A percentile compares a stretch with the other conserved stretches of the same genome.
Evolutionary conservation across 2,888 invertebrate species (phyloP).

Genomic region (Coecobrya sp.): DNA sequence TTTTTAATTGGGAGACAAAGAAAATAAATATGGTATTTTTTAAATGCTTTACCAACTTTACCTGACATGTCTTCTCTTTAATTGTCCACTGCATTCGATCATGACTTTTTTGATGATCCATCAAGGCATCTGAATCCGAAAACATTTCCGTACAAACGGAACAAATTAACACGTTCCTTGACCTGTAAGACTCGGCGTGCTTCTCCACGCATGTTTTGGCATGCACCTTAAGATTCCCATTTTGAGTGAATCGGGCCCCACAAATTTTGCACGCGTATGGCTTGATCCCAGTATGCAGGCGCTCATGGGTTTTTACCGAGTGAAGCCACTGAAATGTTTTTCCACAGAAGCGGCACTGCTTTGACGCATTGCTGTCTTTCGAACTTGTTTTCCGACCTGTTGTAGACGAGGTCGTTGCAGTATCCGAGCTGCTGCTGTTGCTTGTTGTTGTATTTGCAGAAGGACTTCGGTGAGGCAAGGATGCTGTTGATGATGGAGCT

Average conservation of each 20-base stretch:
- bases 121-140: slow-evolving; percentile 75
- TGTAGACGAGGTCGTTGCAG: slow-evolving; percentile 19
- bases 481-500: slow-evolving; percentile 59
- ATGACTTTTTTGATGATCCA: slow-evolving; percentile 80
- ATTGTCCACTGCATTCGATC: slow-evolving; percentile 81
- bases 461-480: slow-evolving; percentile 41
- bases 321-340: slow-evolving; percentile 81
- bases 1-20: background rate
- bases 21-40: background rate
- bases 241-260: slow-evolving; percentile 77
- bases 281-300: slow-evolving; percentile 78
- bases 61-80: slow-evolving; percentile 79
- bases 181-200: slow-evolving; percentile 74
- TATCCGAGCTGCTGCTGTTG: background rate
- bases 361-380: slow-evolving; percentile 67
- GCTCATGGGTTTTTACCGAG: slow-evolving; percentile 80
- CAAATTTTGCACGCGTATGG: slow-evolving; percentile 79
- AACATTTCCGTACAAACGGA: slow-evolving; percentile 81
- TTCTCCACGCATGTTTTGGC: slow-evolving; percentile 80
- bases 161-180: slow-evolving; percentile 75
- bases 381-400: background rate
- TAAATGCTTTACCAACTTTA: background rate
- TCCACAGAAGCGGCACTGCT: slow-evolving; percentile 79
- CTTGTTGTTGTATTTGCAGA: slow-evolving; percentile 22
- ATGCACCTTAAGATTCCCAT: slow-evolving; percentile 81